Base-by-base conservation (phyloP, 2,113 vertebrate genomes). In the Vulpes lagopus region DNA sequence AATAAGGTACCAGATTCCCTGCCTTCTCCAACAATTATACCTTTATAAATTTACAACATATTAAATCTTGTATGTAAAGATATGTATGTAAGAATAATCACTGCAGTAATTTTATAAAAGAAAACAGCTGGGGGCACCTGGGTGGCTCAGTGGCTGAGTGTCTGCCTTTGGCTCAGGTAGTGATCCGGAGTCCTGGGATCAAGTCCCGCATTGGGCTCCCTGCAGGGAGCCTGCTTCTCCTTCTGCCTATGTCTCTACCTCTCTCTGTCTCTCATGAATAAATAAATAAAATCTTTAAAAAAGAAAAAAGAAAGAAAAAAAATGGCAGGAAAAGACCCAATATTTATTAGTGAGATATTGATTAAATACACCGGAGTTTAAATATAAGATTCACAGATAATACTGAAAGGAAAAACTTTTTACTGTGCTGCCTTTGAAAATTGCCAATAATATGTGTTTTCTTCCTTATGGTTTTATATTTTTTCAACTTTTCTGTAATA, bases 401-500 rank as follows among this genome's bases (percentile, higher is more conserved):
- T 79, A 60, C 38, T 79, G n/a, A 92, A 92, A 60, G 6, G 8
- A 74, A 96, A 49, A 53, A 12, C 1, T 53, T 79, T 91, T 30
- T 60, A n/a, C 6, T 11, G 43, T 35, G 30, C 19, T 38, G 25
- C 11, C 14, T 89, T 12, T 87, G 35, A 67, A 84, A 84, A 84
- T 49, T 74, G 27, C 6, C 53, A 71, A 12, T 59, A 82, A 71
- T 8, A 1, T 88, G 55, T 90, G 3, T 67, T 80, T 95, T 73
- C n/a, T 82, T 89, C 27, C 15, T 64, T 73, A 6, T 4, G 0
- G 4, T 79, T 93, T 79, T 88, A 22, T 32, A 64, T 62, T 95
- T 89, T 89, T 79, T 32, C 8, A 85, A 30, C 20, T 87, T 91
- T 95, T 74, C 38, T 91, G 23, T 30, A 86, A 73, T 73, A 83